Evolutionary conservation across 2,888 invertebrate species (phyloP).

Genomic region (Achlya flavicornis): DNA sequence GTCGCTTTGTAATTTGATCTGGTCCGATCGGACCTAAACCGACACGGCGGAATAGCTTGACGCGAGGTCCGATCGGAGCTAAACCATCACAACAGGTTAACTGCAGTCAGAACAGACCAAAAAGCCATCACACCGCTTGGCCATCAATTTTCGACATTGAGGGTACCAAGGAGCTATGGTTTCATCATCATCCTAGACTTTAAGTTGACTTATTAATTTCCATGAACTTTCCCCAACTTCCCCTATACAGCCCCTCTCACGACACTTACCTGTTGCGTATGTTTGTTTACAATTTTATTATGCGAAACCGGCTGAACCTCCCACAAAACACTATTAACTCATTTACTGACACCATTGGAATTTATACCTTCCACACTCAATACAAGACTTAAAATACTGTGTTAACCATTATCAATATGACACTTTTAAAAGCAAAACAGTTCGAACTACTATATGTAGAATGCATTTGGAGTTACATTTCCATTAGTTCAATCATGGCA

Average conservation of each 20-base stretch:
- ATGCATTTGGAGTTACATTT: slow-evolving; percentile 11
- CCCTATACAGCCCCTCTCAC: slow-evolving; percentile 30
- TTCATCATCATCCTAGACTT: too few species aligned
- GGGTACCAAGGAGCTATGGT: too few species aligned
- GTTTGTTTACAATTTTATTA: slow-evolving; percentile 65
- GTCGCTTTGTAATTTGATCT: too few species aligned
- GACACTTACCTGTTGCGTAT: slow-evolving; percentile 58
- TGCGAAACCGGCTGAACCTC: slow-evolving; percentile 50
- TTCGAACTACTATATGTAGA: neutral
- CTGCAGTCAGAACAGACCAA: too few species aligned
- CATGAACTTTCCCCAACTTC: slow-evolving; percentile 17
- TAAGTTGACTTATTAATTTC: too few species aligned
- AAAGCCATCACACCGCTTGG: too few species aligned
- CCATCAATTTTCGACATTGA: too few species aligned
- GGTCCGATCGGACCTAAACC: too few species aligned
- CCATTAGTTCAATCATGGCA: too few species aligned
- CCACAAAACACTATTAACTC: slow-evolving; percentile 42
- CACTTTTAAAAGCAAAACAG: neutral
- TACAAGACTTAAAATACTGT: slow-evolving; percentile 19
- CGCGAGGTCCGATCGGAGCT: too few species aligned
- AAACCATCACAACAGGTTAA: too few species aligned
- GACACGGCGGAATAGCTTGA: too few species aligned
- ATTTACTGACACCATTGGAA: slow-evolving; percentile 10
- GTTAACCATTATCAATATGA: neutral
- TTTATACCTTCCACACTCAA: slow-evolving; percentile 12